These are phyloP conservation scores for Sitta europaea DNA, from an alignment of 2,113 vertebrate species.

Conservation along the genomic window DNA sequence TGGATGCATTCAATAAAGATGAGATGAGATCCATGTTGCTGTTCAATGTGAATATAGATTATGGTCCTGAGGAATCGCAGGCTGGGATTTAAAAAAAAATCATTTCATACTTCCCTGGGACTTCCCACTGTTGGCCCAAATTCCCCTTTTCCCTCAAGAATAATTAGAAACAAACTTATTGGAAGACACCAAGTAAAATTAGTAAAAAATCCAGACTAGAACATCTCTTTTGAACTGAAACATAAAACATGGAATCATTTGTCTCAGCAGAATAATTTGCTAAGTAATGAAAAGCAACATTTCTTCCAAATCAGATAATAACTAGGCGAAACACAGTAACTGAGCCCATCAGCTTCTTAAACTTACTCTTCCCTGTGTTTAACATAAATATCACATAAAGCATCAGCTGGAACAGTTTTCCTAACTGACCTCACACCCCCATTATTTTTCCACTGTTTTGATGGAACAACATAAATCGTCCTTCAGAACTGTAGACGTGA, in stretches of 20 bases:
- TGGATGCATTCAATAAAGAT: background rate
- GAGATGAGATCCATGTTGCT: background rate
- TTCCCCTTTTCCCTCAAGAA: background rate
- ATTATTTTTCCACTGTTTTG: constrained; percentile 13
- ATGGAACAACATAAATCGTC: background rate
- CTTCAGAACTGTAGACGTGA: background rate
- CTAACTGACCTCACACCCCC: background rate
- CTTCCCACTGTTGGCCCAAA: background rate
- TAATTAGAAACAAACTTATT: background rate
- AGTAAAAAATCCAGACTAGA: background rate
- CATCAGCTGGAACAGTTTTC: constrained; percentile 9
- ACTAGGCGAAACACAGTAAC: background rate
- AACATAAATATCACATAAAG: background rate
- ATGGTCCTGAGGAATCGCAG: background rate
- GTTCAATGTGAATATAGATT: background rate
- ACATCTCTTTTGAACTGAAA: background rate
- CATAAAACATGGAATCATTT: background rate
- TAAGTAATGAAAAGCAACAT: background rate
- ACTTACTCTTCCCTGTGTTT: background rate
- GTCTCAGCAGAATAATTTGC: background rate
- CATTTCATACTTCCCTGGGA: background rate
- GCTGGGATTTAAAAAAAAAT: background rate
- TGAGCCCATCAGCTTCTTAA: background rate
- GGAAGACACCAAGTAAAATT: background rate
- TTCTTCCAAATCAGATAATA: background rate